Base-by-base conservation (phyloP, 2,888 invertebrate species). In the Agrochola circellaris region DNA sequence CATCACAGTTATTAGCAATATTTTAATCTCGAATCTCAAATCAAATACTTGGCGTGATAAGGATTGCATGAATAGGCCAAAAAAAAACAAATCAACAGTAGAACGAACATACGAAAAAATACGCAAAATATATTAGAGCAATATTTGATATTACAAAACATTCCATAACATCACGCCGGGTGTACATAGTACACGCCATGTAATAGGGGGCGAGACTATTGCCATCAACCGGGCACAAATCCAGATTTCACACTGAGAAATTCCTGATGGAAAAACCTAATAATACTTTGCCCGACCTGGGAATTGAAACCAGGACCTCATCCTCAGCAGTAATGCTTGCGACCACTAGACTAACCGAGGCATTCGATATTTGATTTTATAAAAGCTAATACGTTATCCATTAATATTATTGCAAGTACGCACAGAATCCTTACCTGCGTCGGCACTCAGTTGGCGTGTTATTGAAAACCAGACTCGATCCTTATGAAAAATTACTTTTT, bases 401-500 rank as follows among this genome's bases (percentile, higher is more conserved):
- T 88, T 89, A 88, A 85, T 86, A 86, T 83, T 81, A 86, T 80
- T 86, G 80, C 85, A 81, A 81, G 77, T 83, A 81, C 75, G 80
- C 86, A 79, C 64, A 82, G 77, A 86, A 89, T 88, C 78, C 73
- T 77, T 88, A 87, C 89, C 86, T 87, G 85, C 74, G 86, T 85
- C 79, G 89, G 90, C 91, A 93, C 91, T 91, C 91, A 90, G 89
- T 91, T 90, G 89, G 88, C 92, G 90, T 92, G 90, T 93, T 94
- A 94, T 95, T 94, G 93, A 93, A 94, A 93, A 92, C 90, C 91
- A 90, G 89, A 90, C 90, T 91, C 91, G 91, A 93, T 93, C 91
- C 90, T 92, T 92, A 91, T 94, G 94, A 94, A 94, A 94, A 93
- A 94, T 93, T 93, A 93, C 92, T 94, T 93, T 94, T 93, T 93